Evolutionary conservation across 2,113 vertebrate species (phyloP).

Genomic region (Ammodytes marinus): DNA sequence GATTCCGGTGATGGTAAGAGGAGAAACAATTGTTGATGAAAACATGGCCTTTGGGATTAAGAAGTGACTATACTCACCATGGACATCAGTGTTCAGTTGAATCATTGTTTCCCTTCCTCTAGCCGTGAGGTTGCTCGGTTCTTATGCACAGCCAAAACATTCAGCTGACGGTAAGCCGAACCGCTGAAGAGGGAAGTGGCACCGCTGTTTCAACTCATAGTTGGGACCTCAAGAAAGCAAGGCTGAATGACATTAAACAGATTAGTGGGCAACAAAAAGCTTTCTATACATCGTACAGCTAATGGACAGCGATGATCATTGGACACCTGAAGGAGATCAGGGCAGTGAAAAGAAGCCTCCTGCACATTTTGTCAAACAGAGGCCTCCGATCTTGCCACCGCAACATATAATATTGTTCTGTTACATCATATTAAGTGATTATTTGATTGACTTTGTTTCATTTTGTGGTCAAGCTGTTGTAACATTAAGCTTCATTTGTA

Average conservation of each 20-base stretch:
- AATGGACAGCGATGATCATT: conserved; percentile 24
- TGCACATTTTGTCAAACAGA: conserved; percentile 23
- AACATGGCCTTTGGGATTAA: not conserved
- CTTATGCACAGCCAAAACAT: conserved; percentile 12
- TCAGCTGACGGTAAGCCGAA: conserved; percentile 12
- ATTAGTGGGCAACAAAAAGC: conserved; percentile 29
- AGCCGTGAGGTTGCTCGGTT: not conserved
- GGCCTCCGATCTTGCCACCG: not conserved
- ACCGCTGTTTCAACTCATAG: not conserved
- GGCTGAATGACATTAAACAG: conserved; percentile 8
- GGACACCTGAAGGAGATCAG: not conserved
- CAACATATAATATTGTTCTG: conserved; percentile 18
- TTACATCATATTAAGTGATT: conserved; percentile 35
- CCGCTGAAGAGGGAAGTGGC: conserved; percentile 15
- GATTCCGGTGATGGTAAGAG: not conserved
- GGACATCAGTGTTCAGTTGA: conserved; percentile 21
- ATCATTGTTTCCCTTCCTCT: conserved; percentile 25
- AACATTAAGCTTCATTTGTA: conserved; percentile 21
- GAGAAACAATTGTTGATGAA: conserved; percentile 7
- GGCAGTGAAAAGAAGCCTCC: not conserved
- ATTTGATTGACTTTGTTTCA: conserved; percentile 41
- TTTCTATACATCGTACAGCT: conserved; percentile 20
- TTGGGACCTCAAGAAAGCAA: conserved; percentile 1
- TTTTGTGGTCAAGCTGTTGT: conserved; percentile 52
- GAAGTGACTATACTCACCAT: not conserved